Evolutionary conservation across 2,888 invertebrate genomes (phyloP), one percentile per base, ranked within the genome.

Genomic region (Hetaerina titia): DNA sequence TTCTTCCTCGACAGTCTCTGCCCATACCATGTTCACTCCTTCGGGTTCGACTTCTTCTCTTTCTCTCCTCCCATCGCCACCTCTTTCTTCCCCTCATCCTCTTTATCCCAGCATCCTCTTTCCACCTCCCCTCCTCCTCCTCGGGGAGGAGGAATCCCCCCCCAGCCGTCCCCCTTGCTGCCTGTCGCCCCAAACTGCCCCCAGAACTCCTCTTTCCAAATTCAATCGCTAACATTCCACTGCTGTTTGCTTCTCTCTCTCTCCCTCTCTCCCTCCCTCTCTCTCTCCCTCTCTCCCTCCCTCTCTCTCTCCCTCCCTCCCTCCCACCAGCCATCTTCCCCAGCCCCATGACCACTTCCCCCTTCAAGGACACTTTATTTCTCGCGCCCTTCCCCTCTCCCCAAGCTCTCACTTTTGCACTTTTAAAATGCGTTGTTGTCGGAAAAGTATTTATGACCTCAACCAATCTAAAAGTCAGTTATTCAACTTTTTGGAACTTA

Each of bases 181-280:
- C n/a, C n/a, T n/a, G n/a, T n/a, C 45, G 45, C 45, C 45, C 45
- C 31, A 9, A 31, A 81, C n/a, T 81, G 81, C 81, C 13, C 45
- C 45, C 45, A 45, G 45, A 31, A 13, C 81, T 81, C 31, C 15
- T 31, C 31, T 31, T 25, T 0, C 69, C 69, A 69, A 69, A 2
- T 69, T 69, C 69, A 69, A 69, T 69, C 69, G 81, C 81, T 81
- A 81, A 81, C 81, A 31, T 81, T 81, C 13, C 81, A 69, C 69
- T 69, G 69, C 81, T 81, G 25, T 31, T 81, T 81, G 81, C 81
- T 81, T 25, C 81, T 31, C 81, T 81, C 31, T 31, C 81, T 69
- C 69, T 25, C 25, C 25, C 25, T 45, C 19, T 74, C 8, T 25
- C 69, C n/a, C 69, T 69, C 5, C 1, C 1, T 69, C 1, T 5